Conservation (phyloP, 2,888 invertebrate genomes). For the Cephus spinipes region DNA sequence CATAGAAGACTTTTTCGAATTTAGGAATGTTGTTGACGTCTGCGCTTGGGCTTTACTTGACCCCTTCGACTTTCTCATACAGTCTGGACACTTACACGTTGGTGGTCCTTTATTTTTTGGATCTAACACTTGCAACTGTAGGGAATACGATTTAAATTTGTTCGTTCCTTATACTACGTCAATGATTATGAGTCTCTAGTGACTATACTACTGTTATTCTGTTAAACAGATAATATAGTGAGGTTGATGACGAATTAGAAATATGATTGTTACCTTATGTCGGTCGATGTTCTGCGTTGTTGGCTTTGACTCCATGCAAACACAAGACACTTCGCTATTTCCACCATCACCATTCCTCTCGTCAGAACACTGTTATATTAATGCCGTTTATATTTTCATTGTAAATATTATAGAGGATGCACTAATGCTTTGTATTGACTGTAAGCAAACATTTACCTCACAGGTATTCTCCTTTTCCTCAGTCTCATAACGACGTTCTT, state of each 20-base stretch:
- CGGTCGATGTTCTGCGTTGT: conserved; percentile 50
- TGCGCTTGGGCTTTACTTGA: conserved; percentile 41
- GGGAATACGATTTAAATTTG: background rate
- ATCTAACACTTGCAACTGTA: conserved; percentile 58
- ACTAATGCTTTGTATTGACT: background rate
- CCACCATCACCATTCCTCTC: conserved; percentile 32
- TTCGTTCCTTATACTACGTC: background rate
- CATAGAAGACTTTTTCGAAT: conserved; percentile 34
- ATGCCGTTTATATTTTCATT: background rate
- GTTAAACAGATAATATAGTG: conserved; percentile 3
- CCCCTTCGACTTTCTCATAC: conserved; percentile 52
- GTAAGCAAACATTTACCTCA: conserved; percentile 52
- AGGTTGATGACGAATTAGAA: background rate
- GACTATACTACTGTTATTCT: background rate
- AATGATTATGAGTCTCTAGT: background rate
- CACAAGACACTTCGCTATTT: conserved; percentile 33
- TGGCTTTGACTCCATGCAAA: conserved; percentile 49
- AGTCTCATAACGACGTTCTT: conserved; percentile 72
- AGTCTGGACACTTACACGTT: conserved; percentile 62
- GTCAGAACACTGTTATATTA: conserved; percentile 33
- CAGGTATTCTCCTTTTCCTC: conserved; percentile 66
- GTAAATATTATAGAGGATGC: background rate
- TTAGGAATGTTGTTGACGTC: conserved; percentile 39
- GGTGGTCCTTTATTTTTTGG: conserved; percentile 59
- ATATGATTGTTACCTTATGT: conserved; percentile 49